Evolutionary conservation across 2,113 vertebrate genomes (phyloP).

Genomic region (Mormyrus lacerda): DNA sequence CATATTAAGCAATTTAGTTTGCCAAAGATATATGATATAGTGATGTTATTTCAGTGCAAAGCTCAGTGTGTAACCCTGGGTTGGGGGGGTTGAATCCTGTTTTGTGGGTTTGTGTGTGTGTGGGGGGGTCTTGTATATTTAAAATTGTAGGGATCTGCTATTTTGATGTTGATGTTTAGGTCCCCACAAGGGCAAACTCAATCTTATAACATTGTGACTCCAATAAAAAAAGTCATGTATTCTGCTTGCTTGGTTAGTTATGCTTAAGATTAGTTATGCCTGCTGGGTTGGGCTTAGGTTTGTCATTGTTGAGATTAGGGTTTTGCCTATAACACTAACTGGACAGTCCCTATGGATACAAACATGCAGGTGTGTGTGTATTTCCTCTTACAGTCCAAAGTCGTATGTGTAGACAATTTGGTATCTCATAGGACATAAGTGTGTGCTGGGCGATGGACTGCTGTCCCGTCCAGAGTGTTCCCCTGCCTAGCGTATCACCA

Average conservation of each 20-base stretch:
- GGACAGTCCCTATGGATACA: background rate
- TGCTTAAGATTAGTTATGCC: background rate
- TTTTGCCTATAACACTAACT: background rate
- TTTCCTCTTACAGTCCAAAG: no score
- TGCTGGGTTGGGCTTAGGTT: background rate
- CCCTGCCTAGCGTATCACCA: no score
- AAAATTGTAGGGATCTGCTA: background rate
- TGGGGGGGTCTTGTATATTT: background rate
- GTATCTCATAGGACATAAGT: no score
- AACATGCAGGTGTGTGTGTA: background rate
- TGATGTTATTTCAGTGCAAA: background rate
- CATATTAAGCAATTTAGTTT: background rate
- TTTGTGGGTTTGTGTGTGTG: background rate
- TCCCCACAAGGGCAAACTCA: background rate
- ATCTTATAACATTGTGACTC: background rate
- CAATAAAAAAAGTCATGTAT: background rate
- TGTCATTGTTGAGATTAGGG: background rate
- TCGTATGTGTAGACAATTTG: no score
- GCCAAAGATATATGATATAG: background rate
- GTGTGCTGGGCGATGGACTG: no score
- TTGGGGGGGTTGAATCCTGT: background rate
- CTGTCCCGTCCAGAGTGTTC: no score
- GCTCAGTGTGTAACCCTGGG: background rate
- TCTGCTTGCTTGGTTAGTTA: background rate
- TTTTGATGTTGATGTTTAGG: background rate